Evolutionary conservation across 2,113 vertebrate genomes (phyloP), one percentile per base, ranked within the genome.

Genomic region (Rhombomys opimus): DNA sequence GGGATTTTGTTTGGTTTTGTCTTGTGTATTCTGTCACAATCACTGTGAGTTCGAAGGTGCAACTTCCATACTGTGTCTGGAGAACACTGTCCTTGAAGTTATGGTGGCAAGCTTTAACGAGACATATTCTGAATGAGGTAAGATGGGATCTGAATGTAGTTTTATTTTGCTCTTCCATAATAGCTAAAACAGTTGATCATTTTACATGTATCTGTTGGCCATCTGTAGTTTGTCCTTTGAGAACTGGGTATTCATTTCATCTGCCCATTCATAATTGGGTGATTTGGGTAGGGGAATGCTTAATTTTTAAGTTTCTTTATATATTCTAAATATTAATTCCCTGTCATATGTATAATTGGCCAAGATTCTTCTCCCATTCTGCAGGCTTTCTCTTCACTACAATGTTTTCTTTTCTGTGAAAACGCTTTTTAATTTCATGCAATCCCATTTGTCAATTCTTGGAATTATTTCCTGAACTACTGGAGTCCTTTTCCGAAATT

Each of bases 381-480:
- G 41, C 61, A 50, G 61, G 27, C 61, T 86, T 65, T 86, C 27
- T 86, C 15, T 86, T 86, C 25, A 67, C 38, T 67, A 65, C 38
- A 84, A 38, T 85, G 59, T 85, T 85, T 57, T 65, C 59, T 85
- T 85, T 85, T 18, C n/a, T 20, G 2, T 86, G 61, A 46, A 50
- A 59, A 86, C 46, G 38, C 61, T 86, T 67, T 86, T 86, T 32
- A 86, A 86, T 67, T 86, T 86, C 23, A 65, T 86, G 38, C 61
- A 67, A 65, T 86, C 61, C 38, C 38, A 86, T 86, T 67, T 86
- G 82, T 86, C 61, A 86, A 65, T 67, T 86, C 82, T 86, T 86
- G 82, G 82, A 86, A 85, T 85, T 65, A 65, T 65, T 85, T 85
- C 82, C 61, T 85, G 59, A 85, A 65, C 82, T 85, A 65, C 82